Evolutionary conservation across 2,797 vertebrate species (phyloP).

Genomic region (Pteropus rufus): DNA sequence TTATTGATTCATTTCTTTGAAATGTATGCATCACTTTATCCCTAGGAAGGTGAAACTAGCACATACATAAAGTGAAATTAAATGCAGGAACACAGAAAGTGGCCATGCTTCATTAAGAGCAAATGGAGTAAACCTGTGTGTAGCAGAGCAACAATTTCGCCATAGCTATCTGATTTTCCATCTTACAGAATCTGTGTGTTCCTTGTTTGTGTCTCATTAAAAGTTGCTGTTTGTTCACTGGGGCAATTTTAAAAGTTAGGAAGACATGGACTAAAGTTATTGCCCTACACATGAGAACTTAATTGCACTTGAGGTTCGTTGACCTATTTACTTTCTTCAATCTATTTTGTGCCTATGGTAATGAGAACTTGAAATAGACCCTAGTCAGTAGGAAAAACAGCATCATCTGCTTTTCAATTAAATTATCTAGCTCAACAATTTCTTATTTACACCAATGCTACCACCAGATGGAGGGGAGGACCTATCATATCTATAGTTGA

Average conservation of each 20-base stretch:
- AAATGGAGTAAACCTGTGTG: constrained; percentile 27
- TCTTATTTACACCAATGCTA: constrained; percentile 59
- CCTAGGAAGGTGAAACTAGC: constrained; percentile 58
- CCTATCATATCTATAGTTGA: background rate
- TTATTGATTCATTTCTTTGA: constrained; percentile 53
- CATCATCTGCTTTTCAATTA: constrained; percentile 64
- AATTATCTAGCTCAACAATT: constrained; percentile 60
- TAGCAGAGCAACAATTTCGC: constrained; percentile 36
- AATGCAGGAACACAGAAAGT: constrained; percentile 14
- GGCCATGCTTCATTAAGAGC: constrained; percentile 61
- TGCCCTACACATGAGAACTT: background rate
- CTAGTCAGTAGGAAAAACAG: constrained; percentile 38
- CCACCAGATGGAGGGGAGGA: constrained; percentile 60
- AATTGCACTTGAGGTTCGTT: background rate
- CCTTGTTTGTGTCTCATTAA: constrained; percentile 52
- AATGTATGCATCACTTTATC: constrained; percentile 40
- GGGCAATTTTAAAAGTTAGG: background rate
- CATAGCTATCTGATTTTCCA: constrained; percentile 19
- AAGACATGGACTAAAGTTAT: background rate
- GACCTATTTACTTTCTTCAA: constrained; percentile 57
- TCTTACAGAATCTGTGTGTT: constrained; percentile 47
- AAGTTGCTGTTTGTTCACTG: constrained; percentile 38
- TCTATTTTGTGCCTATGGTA: background rate
- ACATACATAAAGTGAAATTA: constrained; percentile 49
- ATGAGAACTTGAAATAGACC: constrained; percentile 51